Conservation (phyloP, 2,888 invertebrate species). For the Drosophila emarginata region DNA sequence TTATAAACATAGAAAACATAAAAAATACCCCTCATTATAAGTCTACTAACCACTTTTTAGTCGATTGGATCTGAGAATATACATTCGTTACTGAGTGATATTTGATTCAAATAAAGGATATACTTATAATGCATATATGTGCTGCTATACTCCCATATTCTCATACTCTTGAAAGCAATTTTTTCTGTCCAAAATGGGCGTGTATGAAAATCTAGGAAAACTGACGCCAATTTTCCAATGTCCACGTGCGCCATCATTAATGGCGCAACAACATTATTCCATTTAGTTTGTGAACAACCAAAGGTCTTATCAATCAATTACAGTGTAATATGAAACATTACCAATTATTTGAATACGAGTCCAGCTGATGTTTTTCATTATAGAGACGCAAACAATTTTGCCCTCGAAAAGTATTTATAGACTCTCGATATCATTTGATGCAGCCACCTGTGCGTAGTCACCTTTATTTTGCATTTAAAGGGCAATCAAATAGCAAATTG, state of each 20-base stretch:
- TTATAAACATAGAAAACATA: background rate
- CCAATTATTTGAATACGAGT: background rate
- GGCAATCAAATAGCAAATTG: too few species aligned
- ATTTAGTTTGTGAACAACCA: background rate
- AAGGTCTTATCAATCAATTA: background rate
- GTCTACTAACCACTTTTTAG: too few species aligned
- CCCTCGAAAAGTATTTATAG: background rate
- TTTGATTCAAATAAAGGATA: too few species aligned
- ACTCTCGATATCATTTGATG: too few species aligned
- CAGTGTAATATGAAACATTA: background rate
- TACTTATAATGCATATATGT: too few species aligned
- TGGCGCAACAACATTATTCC: background rate
- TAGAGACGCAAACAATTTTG: background rate
- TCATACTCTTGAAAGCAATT: background rate
- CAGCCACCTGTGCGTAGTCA: too few species aligned
- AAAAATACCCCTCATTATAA: too few species aligned
- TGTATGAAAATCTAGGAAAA: background rate
- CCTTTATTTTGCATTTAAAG: too few species aligned
- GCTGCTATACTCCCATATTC: background rate
- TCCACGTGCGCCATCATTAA: background rate
- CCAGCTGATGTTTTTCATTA: background rate
- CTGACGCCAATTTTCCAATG: background rate
- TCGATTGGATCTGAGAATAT: too few species aligned
- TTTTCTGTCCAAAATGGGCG: background rate
- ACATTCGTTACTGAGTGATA: background rate